phyloP scores from a whole-genome alignment of 1,140 invertebrate species.

The Cotesia chilonis region DNA sequence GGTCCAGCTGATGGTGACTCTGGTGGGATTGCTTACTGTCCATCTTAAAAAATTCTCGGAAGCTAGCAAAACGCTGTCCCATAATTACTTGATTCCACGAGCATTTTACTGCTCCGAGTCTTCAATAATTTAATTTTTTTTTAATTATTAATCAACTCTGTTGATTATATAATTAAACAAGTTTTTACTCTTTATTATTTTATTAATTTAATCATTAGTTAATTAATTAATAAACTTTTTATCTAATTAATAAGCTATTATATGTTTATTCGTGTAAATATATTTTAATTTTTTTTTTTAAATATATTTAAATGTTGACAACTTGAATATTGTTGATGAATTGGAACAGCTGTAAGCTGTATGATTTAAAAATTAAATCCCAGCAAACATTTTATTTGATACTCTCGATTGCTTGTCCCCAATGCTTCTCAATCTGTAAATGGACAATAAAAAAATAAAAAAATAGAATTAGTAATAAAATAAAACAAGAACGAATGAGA shows the following conservation, averaged over 20 bases:
- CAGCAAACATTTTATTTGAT: too few species aligned
- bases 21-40: constrained; percentile 53
- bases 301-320: neutral
- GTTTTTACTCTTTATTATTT: neutral
- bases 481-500: constrained; percentile 22
- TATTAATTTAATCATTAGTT: neutral
- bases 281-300: too few species aligned
- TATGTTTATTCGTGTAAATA: too few species aligned
- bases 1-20: constrained; percentile 37
- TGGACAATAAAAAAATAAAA: constrained; percentile 12
- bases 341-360: too few species aligned
- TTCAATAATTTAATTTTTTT: neutral
- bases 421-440: constrained; percentile 28
- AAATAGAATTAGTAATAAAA: too few species aligned
- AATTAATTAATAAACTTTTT: neutral
- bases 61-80: constrained; percentile 67
- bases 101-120: constrained; percentile 55
- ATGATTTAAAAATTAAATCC: too few species aligned
- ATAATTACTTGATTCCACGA: constrained; percentile 57
- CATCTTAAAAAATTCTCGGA: constrained; percentile 63
- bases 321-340: too few species aligned
- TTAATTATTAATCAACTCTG: neutral
- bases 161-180: neutral
- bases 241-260: too few species aligned
- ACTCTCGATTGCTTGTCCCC: too few species aligned